Percentiles rank a stretch among this genome's conserved stretches.
Evolutionary conservation across 2,888 invertebrate genomes (phyloP).

Genomic region (Oxyscelio sp.): DNA sequence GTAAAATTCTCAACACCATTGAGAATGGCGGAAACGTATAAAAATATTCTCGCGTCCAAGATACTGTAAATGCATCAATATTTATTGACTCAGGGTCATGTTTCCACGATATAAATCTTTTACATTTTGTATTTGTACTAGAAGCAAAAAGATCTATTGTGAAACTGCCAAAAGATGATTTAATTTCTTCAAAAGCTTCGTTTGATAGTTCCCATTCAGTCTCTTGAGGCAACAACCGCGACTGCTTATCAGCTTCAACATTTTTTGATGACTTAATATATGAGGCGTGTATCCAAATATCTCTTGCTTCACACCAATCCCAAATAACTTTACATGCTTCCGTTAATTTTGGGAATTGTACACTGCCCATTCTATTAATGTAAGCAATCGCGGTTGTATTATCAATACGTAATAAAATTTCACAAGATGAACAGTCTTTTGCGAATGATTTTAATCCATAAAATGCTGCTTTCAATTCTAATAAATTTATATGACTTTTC

Average conservation of each 20-base stretch:
- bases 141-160: conserved; percentile 27
- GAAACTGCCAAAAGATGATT: neutral
- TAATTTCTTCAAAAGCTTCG: neutral
- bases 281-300: neutral
- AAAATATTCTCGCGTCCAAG: neutral
- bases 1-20: neutral
- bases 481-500: conserved; percentile 39
- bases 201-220: conserved; percentile 4
- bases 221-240: neutral
- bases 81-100: neutral
- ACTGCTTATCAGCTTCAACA: conserved; percentile 16
- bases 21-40: neutral
- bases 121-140: neutral
- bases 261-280: conserved; percentile 21
- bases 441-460: neutral
- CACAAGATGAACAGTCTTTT: neutral
- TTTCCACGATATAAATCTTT: neutral
- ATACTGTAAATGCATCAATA: neutral
- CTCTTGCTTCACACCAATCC: conserved; percentile 54
- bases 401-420: too few species aligned
- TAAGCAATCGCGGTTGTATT: conserved; percentile 77
- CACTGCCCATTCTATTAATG: too few species aligned
- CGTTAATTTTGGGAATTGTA: conserved; percentile 66
- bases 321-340: conserved; percentile 74
- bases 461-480: too few species aligned